phyloP scores from a whole-genome alignment of 2,888 invertebrate genomes.

The Resseliella maxima region DNA sequence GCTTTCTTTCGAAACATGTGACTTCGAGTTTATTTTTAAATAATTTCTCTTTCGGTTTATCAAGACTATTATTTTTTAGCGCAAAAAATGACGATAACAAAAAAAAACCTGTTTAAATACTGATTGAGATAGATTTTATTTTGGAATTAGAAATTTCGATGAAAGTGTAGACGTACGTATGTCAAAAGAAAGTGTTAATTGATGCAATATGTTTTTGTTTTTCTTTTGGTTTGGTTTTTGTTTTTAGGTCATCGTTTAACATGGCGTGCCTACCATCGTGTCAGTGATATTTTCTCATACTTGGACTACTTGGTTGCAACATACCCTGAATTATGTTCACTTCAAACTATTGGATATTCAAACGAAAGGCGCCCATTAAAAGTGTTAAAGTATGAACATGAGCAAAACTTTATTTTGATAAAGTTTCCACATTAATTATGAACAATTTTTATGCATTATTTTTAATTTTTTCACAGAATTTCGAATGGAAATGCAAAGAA shows the following conservation, averaged over 20 bases:
- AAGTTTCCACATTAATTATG: too few species aligned
- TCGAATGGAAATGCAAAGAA: slow-evolving; percentile 75
- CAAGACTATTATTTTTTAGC: neutral
- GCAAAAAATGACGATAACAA: neutral
- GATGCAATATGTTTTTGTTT: neutral
- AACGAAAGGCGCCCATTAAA: slow-evolving; percentile 80
- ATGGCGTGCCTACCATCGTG: slow-evolving; percentile 81
- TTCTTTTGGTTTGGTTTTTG: neutral
- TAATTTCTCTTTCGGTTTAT: slow-evolving; percentile 33
- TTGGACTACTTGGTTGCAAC: slow-evolving; percentile 77
- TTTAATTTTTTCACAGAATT: slow-evolving; percentile 68
- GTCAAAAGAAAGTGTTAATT: slow-evolving; percentile 51
- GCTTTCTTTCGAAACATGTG: neutral
- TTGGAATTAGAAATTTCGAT: slow-evolving; percentile 8
- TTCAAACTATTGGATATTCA: slow-evolving; percentile 79
- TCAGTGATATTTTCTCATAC: slow-evolving; percentile 77
- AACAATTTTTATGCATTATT: neutral
- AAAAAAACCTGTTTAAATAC: neutral
- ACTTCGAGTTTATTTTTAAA: neutral
- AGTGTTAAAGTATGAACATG: slow-evolving; percentile 68
- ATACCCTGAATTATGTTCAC: slow-evolving; percentile 79
- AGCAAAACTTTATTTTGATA: slow-evolving; percentile 58
- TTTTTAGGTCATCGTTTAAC: slow-evolving; percentile 71
- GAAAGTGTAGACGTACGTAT: neutral
- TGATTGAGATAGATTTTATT: slow-evolving; percentile 6